These are phyloP conservation scores for Panonychus citri DNA, from an alignment of 1,140 invertebrate genomes.

Conservation along the genomic window DNA sequence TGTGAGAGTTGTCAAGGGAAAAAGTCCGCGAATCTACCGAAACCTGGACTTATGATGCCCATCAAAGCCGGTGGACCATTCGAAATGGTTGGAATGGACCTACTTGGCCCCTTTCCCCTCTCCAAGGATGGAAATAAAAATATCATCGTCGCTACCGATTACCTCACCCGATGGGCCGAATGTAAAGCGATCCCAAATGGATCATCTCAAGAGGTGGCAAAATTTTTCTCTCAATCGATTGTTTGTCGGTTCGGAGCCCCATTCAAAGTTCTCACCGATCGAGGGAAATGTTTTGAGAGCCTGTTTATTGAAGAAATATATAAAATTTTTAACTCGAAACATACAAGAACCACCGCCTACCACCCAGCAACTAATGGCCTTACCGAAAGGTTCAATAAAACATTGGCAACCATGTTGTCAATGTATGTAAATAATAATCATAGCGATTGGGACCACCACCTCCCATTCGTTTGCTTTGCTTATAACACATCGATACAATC, in stretches of 20 bases:
- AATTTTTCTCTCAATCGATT: conserved; percentile 18
- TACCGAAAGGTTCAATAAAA: conserved; percentile 14
- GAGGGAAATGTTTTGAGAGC: background rate
- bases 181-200: conserved; percentile 10
- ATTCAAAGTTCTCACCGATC: conserved; percentile 15
- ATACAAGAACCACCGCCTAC: conserved; percentile 11
- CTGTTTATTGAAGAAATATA: background rate
- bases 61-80: background rate
- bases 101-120: background rate
- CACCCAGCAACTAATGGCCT: conserved; percentile 15
- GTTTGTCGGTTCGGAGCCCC: conserved; percentile 20
- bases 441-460: conserved; percentile 7
- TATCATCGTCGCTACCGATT: conserved; percentile 16
- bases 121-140: conserved; percentile 13
- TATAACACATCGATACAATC: conserved; percentile 10
- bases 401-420: conserved; percentile 16
- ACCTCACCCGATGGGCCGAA: conserved; percentile 16
- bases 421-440: conserved; percentile 14
- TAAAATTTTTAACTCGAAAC: conserved; percentile 7
- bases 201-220: background rate
- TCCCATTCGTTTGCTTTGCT: conserved; percentile 12
- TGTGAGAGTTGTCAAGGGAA: conserved; percentile 13
- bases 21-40: conserved; percentile 2
- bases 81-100: background rate
- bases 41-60: conserved; percentile 3